Base-by-base conservation (phyloP, 35 echinoderm and acorn worm species). In the Chiridota heheva region DNA sequence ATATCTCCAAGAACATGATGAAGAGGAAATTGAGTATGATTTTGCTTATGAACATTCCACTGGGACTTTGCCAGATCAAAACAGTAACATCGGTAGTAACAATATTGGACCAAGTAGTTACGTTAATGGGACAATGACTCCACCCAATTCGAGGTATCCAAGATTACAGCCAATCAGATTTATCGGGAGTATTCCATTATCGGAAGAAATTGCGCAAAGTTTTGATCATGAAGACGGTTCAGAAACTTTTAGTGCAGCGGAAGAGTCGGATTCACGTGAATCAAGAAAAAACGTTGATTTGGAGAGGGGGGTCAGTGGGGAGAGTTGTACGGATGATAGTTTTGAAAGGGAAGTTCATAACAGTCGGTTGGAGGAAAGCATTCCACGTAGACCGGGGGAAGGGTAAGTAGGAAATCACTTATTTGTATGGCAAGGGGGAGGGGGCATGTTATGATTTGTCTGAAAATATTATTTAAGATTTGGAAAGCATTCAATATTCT, bases 1-100 rank as follows among this genome's bases (percentile, higher is more conserved):
- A n/a, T n/a, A 88, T 88, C 76, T 88, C 86, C 20, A 78, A 88
- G 37, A 81, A 88, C 42, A 81, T 88, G n/a, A n/a, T n/a, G n/a
- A n/a, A n/a, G 69, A 72, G 36, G 70, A 74, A 5, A 47, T 74
- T 1, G 70, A 74, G 28, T 74, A 74, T 51, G 70, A 74, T 33
- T 53, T 31, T 3, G 70, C 18, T 20, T 74, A 74, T 42, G 70
- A 74, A 74, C 44, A 74, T 74, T 56, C 70, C 40, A 32, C 3
- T 8, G 70, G 70, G 17, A 44, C 16, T 7, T 44, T 51, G 28
- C 70, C 70, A 42, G 36, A 24, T 29, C 46, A 51, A 15, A 44
- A 32, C 70, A 74, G 29, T 51, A 6, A 45, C 4, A 24, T 15
- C 25, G n/a, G 8, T 33, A 7, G 56, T 27, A 31, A 18, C 13